phyloP scores from a whole-genome alignment of 1,140 invertebrate species.

The Pseudomyrmex concolor region DNA sequence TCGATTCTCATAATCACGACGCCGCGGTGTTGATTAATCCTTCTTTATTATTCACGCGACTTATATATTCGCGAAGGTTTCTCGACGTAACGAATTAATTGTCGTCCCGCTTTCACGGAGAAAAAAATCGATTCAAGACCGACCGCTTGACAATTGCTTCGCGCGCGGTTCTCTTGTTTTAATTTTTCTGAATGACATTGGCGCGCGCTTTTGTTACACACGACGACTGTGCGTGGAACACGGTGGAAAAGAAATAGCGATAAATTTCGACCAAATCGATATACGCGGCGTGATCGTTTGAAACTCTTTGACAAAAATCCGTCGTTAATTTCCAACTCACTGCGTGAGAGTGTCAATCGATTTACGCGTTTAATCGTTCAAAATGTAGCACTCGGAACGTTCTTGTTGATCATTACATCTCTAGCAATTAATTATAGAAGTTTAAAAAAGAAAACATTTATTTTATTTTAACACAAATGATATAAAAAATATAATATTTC shows the following conservation, averaged over 20 bases:
- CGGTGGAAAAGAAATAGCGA: slow-evolving; percentile 34
- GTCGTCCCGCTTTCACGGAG: neutral
- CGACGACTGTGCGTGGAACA: neutral
- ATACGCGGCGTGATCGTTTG: slow-evolving; percentile 21
- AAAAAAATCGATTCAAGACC: slow-evolving; percentile 24
- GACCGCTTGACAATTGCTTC: neutral
- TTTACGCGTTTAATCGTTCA: slow-evolving; percentile 19
- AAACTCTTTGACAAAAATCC: slow-evolving; percentile 28
- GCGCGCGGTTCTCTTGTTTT: neutral
- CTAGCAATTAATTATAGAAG: too few relatives aligned
- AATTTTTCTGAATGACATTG: slow-evolving; percentile 20
- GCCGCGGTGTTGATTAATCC: slow-evolving; percentile 20
- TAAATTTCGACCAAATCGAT: slow-evolving; percentile 56
- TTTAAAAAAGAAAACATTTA: too few relatives aligned
- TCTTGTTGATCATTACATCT: too few relatives aligned
- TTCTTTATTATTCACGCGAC: neutral
- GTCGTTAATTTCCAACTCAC: slow-evolving; percentile 35
- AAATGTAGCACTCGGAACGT: neutral
- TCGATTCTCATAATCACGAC: neutral
- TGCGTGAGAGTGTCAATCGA: neutral
- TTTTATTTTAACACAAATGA: too few relatives aligned
- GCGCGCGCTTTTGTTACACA: slow-evolving; percentile 8
- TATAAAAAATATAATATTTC: too few relatives aligned
- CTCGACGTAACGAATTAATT: slow-evolving; percentile 13
- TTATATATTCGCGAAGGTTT: slow-evolving; percentile 10